Base-by-base conservation (phyloP, 2,113 vertebrate genomes). In the Gulo gulo region DNA sequence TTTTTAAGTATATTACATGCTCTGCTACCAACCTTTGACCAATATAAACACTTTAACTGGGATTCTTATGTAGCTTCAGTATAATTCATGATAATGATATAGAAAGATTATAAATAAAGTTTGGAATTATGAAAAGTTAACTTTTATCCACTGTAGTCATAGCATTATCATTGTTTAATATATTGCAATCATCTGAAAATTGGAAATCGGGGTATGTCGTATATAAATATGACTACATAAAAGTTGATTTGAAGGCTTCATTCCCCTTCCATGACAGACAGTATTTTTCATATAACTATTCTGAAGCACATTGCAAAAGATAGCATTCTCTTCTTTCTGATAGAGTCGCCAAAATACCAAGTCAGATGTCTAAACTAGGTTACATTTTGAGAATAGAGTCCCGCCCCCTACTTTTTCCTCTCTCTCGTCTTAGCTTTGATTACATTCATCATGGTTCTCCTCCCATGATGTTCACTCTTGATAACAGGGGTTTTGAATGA, bases 111-210 rank as follows among this genome's bases (percentile, higher is more conserved):
- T 92, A 42, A 59, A 57, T 74, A 67, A 67, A 87, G 18, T 88
- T 85, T 88, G 24, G 15, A 96, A 95, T 36, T 88, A 14, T 88
- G 57, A 86, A 96, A 89, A n/a, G 71, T 95, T 88, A 90, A 84
- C 21, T 93, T 95, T 26, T 45, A n/a, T 89, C 59, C 16, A 71
- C 7, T 50, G 52, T 87, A 4, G 31, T 87, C 57, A 36, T 79
- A 39, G 29, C 39, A 24, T 61, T 83, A 47, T 0, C 36, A 39
- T 71, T 84, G 18, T 47, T 95, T 92, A 15, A 59, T 89, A 36
- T 23, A 34, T 50, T 61, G 31, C 13, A 89, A 57, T 81, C 57
- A 95, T 57, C 18, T 71, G 52, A 73, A 76, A 71, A 73, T 63
- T 80, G 34, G 83, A 84, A 93, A 82, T 55, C 13, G 15, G 74